Conservation (phyloP, 2,888 invertebrate genomes). For the Boloria euphrosyne region DNA sequence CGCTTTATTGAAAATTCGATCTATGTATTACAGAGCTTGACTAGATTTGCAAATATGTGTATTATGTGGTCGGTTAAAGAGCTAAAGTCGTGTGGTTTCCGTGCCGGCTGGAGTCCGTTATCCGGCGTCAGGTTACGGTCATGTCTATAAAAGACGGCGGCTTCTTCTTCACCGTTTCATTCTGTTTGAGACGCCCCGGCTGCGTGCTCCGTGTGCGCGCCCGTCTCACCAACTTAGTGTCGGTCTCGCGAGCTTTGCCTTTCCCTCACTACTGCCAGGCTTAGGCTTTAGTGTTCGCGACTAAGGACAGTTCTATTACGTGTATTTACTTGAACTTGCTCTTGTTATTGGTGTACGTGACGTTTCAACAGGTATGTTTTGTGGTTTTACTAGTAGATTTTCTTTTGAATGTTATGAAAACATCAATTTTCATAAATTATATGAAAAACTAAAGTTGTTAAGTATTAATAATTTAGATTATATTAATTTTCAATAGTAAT, state of each 20-base stretch:
- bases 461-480: too few species aligned
- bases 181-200: conserved; percentile 75
- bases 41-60: conserved; percentile 18
- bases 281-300: conserved; percentile 68
- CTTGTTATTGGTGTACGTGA: conserved; percentile 58
- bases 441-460: too few species aligned
- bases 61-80: conserved; percentile 40
- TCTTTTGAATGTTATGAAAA: not conserved
- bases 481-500: too few species aligned
- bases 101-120: conserved; percentile 72
- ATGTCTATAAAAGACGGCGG: conserved; percentile 81
- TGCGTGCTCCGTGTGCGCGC: conserved; percentile 58
- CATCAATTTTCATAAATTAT: too few species aligned
- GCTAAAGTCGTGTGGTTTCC: conserved; percentile 55
- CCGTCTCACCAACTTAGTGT: conserved; percentile 49
- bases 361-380: conserved; percentile 48
- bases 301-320: conserved; percentile 68
- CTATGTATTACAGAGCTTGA: conserved; percentile 70
- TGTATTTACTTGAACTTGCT: conserved; percentile 65
- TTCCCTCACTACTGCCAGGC: conserved; percentile 50
- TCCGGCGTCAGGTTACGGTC: conserved; percentile 81
- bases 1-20: conserved; percentile 80
- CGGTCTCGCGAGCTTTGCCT: conserved; percentile 55
- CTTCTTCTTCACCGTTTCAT: conserved; percentile 82
- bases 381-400: conserved; percentile 13